phyloP scores from a whole-genome alignment of 2,888 invertebrate species.

The Automeris io region DNA sequence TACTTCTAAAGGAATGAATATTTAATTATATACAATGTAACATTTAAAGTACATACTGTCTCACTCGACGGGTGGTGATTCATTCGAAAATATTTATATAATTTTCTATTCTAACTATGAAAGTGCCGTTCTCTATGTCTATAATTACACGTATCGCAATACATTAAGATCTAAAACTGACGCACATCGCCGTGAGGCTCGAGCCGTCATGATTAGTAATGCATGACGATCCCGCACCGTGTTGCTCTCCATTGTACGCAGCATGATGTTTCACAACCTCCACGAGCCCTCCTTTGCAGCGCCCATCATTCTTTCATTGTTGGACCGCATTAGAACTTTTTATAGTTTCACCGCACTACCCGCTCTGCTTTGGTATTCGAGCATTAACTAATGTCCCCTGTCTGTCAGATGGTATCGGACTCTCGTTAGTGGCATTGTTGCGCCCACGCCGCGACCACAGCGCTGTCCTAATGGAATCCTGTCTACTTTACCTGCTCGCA shows the following conservation, averaged over 20 bases:
- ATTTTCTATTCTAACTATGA: neutral
- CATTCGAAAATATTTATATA: neutral
- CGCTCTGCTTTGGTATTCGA: slow-evolving; percentile 33
- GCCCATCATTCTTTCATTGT: slow-evolving; percentile 51
- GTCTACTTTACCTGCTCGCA: slow-evolving; percentile 53
- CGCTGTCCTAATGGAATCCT: slow-evolving; percentile 41
- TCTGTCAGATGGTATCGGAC: slow-evolving; percentile 62
- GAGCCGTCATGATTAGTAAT: slow-evolving; percentile 54
- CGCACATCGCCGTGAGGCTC: slow-evolving; percentile 35
- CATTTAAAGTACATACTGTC: neutral
- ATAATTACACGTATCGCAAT: slow-evolving; percentile 15
- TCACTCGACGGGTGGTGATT: neutral
- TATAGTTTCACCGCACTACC: slow-evolving; percentile 43
- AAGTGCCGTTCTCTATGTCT: neutral
- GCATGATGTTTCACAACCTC: slow-evolving; percentile 66
- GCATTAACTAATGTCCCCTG: slow-evolving; percentile 59
- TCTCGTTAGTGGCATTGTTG: slow-evolving; percentile 68
- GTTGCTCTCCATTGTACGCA: slow-evolving; percentile 63
- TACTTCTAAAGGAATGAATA: no score
- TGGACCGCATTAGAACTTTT: slow-evolving; percentile 43
- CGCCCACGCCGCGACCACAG: slow-evolving; percentile 40
- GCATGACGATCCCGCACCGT: slow-evolving; percentile 56
- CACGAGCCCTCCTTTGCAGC: slow-evolving; percentile 38
- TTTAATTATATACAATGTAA: no score
- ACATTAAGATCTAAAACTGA: slow-evolving; percentile 15